Conservation (phyloP, 2,113 vertebrate species). For the Chiloscyllium plagiosum region DNA sequence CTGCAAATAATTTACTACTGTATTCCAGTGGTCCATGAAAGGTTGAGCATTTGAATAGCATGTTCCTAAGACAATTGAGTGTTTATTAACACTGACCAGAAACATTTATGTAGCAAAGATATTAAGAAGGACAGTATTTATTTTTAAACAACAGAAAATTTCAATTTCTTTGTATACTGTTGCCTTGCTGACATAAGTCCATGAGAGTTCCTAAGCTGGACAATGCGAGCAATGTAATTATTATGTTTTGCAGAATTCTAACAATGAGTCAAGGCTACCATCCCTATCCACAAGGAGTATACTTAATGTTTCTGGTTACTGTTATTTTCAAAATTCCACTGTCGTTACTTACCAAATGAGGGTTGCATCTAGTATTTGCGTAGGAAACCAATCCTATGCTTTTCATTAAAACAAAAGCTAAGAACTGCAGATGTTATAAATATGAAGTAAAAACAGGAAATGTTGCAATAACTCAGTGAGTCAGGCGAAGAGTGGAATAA, state of each 20-base stretch:
- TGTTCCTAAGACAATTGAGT: background rate
- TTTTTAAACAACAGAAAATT: background rate
- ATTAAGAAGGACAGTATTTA: background rate
- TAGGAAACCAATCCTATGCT: background rate
- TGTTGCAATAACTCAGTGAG: background rate
- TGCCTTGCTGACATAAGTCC: background rate
- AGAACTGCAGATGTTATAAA: background rate
- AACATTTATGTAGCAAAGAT: background rate
- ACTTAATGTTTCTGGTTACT: background rate
- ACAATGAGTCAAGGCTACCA: background rate
- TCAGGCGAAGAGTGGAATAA: background rate
- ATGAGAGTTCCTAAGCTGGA: background rate
- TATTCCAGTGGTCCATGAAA: background rate
- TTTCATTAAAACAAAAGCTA: background rate
- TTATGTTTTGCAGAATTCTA: background rate
- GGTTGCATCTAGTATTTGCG: background rate
- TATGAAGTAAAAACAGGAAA: background rate
- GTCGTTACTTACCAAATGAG: background rate
- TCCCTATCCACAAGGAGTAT: background rate
- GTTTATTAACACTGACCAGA: background rate
- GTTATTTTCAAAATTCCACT: background rate
- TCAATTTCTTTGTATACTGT: background rate
- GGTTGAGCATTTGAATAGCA: background rate
- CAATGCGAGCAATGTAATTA: background rate
- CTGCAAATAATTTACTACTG: constrained; percentile 19